Evolutionary conservation across 2,113 vertebrate genomes (phyloP).

Genomic region (Daboia siamensis): DNA sequence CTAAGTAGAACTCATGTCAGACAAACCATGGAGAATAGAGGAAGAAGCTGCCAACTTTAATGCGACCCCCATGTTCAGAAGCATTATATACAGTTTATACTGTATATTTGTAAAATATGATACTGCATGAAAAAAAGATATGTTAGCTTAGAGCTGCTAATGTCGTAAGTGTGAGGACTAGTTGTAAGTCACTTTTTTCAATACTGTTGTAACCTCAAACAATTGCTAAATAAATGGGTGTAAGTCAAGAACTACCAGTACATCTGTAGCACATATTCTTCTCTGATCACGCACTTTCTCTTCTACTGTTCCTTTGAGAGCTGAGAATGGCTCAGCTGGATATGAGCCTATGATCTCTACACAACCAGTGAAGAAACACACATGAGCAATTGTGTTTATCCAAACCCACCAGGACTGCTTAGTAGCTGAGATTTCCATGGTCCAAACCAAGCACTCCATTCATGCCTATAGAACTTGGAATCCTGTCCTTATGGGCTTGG

Average conservation of each 20-base stretch:
- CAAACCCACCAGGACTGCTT: background rate
- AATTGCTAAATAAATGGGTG: background rate
- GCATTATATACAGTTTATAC: background rate
- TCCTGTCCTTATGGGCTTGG: background rate
- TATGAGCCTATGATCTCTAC: background rate
- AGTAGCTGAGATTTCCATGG: background rate
- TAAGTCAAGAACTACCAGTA: background rate
- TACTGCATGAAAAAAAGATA: background rate
- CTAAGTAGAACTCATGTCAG: background rate
- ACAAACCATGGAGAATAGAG: background rate
- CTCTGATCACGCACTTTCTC: background rate
- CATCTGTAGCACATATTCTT: background rate
- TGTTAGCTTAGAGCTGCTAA: background rate
- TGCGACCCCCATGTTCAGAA: background rate
- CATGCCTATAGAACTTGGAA: background rate
- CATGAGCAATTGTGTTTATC: background rate
- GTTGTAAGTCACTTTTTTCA: background rate
- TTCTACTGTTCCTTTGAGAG: background rate
- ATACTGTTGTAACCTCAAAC: background rate
- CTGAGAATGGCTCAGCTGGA: background rate
- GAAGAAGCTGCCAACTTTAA: background rate
- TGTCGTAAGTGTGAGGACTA: background rate
- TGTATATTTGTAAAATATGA: background rate
- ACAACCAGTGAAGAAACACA: background rate
- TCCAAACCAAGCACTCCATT: background rate